Evolutionary conservation across 2,888 invertebrate species (phyloP).

Genomic region (Dermolepida albohirtum): DNA sequence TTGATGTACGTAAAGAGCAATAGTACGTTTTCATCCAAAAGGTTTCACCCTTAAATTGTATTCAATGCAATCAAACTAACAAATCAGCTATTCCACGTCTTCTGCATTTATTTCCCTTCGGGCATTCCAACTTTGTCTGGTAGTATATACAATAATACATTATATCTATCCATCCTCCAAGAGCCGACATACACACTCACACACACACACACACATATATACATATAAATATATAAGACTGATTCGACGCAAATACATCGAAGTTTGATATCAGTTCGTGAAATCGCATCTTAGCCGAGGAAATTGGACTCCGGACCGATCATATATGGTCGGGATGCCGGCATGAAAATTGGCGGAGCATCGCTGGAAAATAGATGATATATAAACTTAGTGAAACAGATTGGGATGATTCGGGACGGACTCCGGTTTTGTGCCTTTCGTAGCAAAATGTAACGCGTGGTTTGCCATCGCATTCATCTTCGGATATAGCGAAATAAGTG

Average conservation of each 20-base stretch:
- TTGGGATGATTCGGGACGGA: constrained; percentile 15
- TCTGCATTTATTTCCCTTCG: neutral
- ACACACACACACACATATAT: neutral
- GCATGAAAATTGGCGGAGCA: neutral
- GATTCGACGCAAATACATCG: constrained; percentile 25
- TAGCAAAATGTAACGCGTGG: constrained; percentile 10
- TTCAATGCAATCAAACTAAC: no score
- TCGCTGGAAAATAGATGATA: neutral
- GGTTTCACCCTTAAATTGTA: no score
- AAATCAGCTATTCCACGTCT: no score
- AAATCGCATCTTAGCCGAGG: constrained; percentile 13
- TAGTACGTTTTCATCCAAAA: no score
- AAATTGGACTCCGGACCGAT: constrained; percentile 1
- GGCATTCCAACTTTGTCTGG: neutral
- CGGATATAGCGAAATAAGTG: no score
- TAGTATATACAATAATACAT: neutral
- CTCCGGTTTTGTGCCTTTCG: constrained; percentile 10
- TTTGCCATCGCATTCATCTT: constrained; percentile 17
- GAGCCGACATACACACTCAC: neutral
- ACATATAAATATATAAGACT: neutral
- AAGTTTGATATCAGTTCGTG: constrained; percentile 22
- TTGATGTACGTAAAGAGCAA: no score
- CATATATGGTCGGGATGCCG: neutral
- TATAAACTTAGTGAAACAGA: constrained; percentile 32
- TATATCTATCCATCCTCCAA: neutral